A percentile compares a stretch with the other conserved stretches of the same genome.
phyloP scores from a whole-genome alignment of 37 sponge, comb jelly and placozoan species.

The Spongia lamella region DNA sequence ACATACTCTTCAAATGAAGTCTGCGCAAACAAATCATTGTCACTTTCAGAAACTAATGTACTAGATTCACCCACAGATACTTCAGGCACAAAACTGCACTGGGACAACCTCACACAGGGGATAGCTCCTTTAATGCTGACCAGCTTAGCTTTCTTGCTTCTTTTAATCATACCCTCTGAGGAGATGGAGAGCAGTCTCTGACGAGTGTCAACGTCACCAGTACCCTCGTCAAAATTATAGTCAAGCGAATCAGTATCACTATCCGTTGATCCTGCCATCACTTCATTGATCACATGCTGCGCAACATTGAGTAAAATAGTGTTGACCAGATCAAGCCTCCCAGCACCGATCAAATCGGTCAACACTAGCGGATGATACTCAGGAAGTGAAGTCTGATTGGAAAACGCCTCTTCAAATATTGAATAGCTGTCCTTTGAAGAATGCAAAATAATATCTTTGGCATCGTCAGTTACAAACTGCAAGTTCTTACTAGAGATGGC shows the following conservation, averaged over 20 bases:
- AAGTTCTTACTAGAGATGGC: no score
- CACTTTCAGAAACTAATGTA: neutral
- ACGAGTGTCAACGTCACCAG: neutral
- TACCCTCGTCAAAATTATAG: slow-evolving; percentile 4
- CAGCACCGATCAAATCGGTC: slow-evolving; percentile 78
- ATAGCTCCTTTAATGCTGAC: slow-evolving; percentile 36
- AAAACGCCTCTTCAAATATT: slow-evolving; percentile 57
- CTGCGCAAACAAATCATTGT: neutral
- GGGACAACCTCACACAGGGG: slow-evolving; percentile 50
- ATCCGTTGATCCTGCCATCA: neutral
- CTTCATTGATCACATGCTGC: slow-evolving; percentile 39
- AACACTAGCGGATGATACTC: slow-evolving; percentile 94
- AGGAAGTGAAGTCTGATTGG: slow-evolving; percentile 58
- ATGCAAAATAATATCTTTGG: no score
- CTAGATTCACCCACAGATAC: neutral
- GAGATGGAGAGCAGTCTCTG: slow-evolving; percentile 45
- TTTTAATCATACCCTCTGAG: slow-evolving; percentile 26
- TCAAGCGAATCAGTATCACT: slow-evolving; percentile 21
- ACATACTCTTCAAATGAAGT: neutral
- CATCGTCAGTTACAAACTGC: no score
- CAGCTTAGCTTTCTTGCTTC: slow-evolving; percentile 37
- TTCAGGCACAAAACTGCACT: slow-evolving; percentile 28
- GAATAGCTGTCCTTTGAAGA: neutral
- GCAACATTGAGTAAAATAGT: slow-evolving; percentile 77
- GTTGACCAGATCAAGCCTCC: slow-evolving; percentile 72